Percentiles rank a stretch among this genome's conserved stretches.
phyloP scores from a whole-genome alignment of 2,113 vertebrate species.

The Chitala chitala region DNA sequence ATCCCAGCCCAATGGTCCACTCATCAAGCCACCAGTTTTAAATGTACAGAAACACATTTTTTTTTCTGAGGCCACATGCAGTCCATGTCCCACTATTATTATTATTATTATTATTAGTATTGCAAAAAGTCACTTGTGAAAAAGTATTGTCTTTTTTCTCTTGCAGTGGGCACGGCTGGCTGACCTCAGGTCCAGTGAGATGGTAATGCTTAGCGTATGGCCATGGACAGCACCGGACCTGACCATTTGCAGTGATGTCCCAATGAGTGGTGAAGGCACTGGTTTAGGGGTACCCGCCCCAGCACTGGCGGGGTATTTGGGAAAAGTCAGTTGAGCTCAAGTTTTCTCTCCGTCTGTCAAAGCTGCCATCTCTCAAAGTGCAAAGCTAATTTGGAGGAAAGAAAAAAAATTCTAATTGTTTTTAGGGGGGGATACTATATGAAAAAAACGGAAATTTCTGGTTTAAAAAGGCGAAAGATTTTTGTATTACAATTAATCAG shows the following conservation, averaged over 20 bases:
- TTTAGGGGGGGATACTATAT: not conserved
- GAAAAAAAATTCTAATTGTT: slow-evolving; percentile 17
- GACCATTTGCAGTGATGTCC: slow-evolving; percentile 79
- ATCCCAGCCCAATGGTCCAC: no score
- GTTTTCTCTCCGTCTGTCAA: slow-evolving; percentile 69
- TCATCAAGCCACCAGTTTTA: no score
- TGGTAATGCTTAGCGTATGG: slow-evolving; percentile 77
- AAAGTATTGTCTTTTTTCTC: slow-evolving; percentile 51
- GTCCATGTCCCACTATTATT: no score
- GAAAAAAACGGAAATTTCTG: slow-evolving; percentile 11
- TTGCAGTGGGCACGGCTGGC: slow-evolving; percentile 60
- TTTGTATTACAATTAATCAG: slow-evolving; percentile 20
- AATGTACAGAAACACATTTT: no score
- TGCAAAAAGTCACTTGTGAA: not conserved
- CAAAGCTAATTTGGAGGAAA: slow-evolving; percentile 73
- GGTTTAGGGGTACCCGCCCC: slow-evolving; percentile 84
- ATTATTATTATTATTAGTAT: not conserved
- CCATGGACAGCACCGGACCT: slow-evolving; percentile 66
- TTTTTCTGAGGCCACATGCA: no score
- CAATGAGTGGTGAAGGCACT: slow-evolving; percentile 85
- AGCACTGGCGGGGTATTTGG: slow-evolving; percentile 91
- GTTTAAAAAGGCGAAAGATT: slow-evolving; percentile 84
- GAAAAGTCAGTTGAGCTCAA: slow-evolving; percentile 95
- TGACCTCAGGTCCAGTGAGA: slow-evolving; percentile 62
- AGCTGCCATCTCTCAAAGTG: no score